These are phyloP conservation scores for Zaprionus tsacasi DNA, from an alignment of 1,140 invertebrate species.

Conservation along the genomic window DNA sequence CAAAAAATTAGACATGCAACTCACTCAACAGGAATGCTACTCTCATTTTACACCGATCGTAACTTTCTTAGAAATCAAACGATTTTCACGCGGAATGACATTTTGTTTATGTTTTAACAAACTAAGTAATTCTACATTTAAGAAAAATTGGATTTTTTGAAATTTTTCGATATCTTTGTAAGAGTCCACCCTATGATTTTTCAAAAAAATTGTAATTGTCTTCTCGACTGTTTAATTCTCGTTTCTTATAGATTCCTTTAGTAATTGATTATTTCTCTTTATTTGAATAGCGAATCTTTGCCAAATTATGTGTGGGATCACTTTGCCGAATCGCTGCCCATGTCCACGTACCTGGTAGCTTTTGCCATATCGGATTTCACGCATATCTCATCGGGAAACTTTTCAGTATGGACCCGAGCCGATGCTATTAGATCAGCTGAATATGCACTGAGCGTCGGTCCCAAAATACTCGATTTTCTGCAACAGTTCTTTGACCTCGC, in stretches of 20 bases:
- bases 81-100: too few species aligned
- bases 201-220: too few species aligned
- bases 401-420: slow-evolving; percentile 92
- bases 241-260: not conserved
- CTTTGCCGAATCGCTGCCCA: slow-evolving; percentile 92
- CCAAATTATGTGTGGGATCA: slow-evolving; percentile 91
- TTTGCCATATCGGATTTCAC: slow-evolving; percentile 96
- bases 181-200: too few species aligned
- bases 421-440: slow-evolving; percentile 92
- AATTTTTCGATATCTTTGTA: too few species aligned
- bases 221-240: too few species aligned
- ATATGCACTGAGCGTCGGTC: slow-evolving; percentile 92
- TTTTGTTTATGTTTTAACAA: too few species aligned
- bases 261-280: not conserved
- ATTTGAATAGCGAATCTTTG: slow-evolving; percentile 67
- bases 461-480: slow-evolving; percentile 91
- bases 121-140: too few species aligned
- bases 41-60: too few species aligned
- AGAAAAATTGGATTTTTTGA: too few species aligned
- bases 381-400: slow-evolving; percentile 86
- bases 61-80: too few species aligned
- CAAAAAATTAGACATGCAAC: too few species aligned
- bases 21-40: too few species aligned
- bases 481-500: slow-evolving; percentile 94
- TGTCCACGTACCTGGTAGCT: slow-evolving; percentile 97